These are phyloP conservation scores for Cepaea hortensis DNA, from an alignment of 2,888 invertebrate species.

Conservation along the genomic window DNA sequence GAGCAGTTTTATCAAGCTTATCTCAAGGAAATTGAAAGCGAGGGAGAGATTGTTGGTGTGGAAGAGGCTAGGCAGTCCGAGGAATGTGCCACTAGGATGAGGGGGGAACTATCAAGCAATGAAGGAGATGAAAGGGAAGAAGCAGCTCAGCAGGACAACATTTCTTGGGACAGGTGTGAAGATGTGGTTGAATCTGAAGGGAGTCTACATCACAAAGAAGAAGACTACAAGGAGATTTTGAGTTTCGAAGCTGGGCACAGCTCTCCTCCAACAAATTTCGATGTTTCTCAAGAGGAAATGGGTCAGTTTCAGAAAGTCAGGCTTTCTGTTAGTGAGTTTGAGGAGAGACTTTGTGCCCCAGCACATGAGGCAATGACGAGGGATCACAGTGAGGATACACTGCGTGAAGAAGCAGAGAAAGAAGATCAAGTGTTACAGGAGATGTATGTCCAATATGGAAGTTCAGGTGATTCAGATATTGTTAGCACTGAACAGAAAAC, in stretches of 20 bases:
- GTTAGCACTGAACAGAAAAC: not conserved
- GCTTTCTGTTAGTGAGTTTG: constrained; percentile 26
- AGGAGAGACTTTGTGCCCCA: constrained; percentile 28
- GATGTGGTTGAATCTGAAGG: not conserved
- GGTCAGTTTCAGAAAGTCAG: not conserved
- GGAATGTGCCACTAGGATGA: not conserved
- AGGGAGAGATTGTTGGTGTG: not conserved
- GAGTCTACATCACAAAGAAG: constrained; percentile 3
- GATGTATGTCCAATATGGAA: not conserved
- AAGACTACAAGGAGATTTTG: not conserved
- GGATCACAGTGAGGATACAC: not conserved
- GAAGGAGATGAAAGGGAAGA: not conserved
- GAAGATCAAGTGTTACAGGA: not conserved
- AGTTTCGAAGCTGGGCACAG: constrained; percentile 13
- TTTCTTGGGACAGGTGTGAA: not conserved
- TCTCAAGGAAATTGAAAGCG: constrained; percentile 21
- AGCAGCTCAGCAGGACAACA: not conserved
- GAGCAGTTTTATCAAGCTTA: constrained; percentile 36
- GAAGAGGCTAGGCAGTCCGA: not conserved
- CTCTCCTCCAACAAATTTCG: constrained; percentile 50
- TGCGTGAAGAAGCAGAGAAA: not conserved
- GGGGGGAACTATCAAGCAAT: not conserved
- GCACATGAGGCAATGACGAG: not conserved
- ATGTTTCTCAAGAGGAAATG: constrained; percentile 3
- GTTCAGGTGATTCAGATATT: not conserved